phyloP scores from a whole-genome alignment of 2,113 vertebrate species.

The Meleagris gallopavo region DNA sequence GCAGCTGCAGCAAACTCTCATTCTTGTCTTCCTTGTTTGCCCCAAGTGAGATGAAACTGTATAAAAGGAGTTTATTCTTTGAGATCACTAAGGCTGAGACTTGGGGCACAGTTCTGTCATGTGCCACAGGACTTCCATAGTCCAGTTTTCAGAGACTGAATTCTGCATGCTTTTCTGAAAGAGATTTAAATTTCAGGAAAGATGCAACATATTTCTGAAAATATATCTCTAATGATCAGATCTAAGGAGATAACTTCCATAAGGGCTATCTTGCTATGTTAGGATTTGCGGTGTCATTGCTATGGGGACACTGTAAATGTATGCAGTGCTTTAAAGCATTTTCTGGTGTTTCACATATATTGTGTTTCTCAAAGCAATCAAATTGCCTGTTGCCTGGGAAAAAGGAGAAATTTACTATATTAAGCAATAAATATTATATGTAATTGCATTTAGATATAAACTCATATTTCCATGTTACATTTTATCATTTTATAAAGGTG shows the following conservation, averaged over 20 bases:
- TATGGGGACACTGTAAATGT: not conserved
- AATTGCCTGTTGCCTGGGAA: not conserved
- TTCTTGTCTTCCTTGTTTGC: constrained; percentile 19
- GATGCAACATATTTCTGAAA: not conserved
- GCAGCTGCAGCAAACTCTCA: not conserved
- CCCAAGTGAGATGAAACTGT: constrained; percentile 37
- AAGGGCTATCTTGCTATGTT: not conserved
- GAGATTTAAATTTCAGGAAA: not conserved
- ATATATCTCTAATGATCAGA: not conserved
- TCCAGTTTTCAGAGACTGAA: not conserved
- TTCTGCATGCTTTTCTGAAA: not conserved
- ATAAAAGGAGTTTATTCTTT: constrained; percentile 2
- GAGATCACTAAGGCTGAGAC: not conserved
- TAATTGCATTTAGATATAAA: constrained; percentile 32
- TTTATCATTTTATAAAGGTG: not conserved
- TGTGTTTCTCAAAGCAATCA: constrained; percentile 8
- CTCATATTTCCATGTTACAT: constrained; percentile 2
- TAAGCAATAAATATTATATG: constrained; percentile 17
- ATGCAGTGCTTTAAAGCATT: not conserved
- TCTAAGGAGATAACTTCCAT: not conserved
- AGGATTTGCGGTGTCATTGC: not conserved
- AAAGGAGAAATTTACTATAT: not conserved
- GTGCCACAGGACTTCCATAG: not conserved
- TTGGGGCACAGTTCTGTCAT: not conserved
- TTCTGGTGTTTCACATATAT: not conserved